These are phyloP conservation scores for Chrysochloris asiatica DNA, from an alignment of 2,113 vertebrate genomes.

Conservation along the genomic window DNA sequence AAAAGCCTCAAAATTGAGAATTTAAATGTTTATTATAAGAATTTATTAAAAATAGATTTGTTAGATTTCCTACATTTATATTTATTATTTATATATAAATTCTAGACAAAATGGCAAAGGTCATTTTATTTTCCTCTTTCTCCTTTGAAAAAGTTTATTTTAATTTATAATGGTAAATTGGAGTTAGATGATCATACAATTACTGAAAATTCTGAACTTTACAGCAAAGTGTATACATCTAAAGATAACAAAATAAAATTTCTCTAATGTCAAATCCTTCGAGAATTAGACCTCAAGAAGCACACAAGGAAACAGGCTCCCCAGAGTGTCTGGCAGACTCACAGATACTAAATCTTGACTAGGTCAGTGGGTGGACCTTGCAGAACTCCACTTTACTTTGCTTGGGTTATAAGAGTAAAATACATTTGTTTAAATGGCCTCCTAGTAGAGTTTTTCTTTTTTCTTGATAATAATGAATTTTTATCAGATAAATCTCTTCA, in stretches of 20 bases:
- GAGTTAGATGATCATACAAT: too few species aligned
- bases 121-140: neutral
- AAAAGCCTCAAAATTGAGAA: neutral
- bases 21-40: too few species aligned
- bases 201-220: too few species aligned
- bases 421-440: neutral
- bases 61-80: neutral
- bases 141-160: slow-evolving; percentile 5
- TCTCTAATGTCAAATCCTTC: slow-evolving; percentile 11
- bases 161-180: slow-evolving; percentile 26
- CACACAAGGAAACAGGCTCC: neutral
- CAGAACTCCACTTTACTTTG: neutral
- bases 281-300: neutral
- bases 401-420: neutral
- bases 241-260: neutral
- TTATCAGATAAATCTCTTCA: slow-evolving; percentile 11
- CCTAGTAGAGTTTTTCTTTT: neutral
- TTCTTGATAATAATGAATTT: slow-evolving; percentile 24
- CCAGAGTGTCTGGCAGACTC: neutral
- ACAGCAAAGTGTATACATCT: too few species aligned
- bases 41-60: slow-evolving; percentile 21
- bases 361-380: neutral
- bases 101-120: neutral
- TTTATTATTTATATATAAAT: neutral
- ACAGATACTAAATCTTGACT: slow-evolving; percentile 15